Base-by-base conservation (phyloP, 1,140 invertebrate species). In the Bathynomus jamesi region DNA sequence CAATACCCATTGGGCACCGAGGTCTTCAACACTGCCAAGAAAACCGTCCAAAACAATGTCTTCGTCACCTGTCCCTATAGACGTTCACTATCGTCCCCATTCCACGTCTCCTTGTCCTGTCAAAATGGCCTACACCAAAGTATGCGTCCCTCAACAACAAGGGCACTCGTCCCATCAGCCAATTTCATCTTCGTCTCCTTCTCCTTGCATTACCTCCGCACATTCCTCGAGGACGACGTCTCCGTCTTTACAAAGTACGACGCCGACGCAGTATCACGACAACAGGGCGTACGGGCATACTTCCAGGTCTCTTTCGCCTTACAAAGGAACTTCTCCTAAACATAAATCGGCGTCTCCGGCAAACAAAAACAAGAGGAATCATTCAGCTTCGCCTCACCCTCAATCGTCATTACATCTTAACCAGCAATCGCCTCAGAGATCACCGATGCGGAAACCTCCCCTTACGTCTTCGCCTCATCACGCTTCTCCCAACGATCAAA, bases 21-120 rank as follows among this genome's bases (percentile, higher is more conserved):
- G 75, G 17, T 76, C 75, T 25, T 73, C 75, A 8, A 73, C 71
- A 17, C 69, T 76, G 24, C 72, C 75, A 24, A 63, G 75, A 3
- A 69, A 69, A 17, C 69, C 70, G 7, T 60, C 65, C 21, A 67
- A 68, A 24, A 71, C 71, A 2, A 32, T 67, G 0, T 73, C 71
- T 65, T 25, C 72, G 21, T 60, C 72, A n/a, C 72, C 66, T 0
- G 60, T 69, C 32, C 24, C 21, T 53, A n/a, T n/a, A n/a, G 40
- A 53, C 5, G 13, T 3, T 53, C 40, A 53, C 40, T 21, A 53
- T 53, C 40, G 40, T 17, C 40, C 40, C 21, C 40, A 53, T 53
- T 53, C 40, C 11, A 21, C 40, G 13, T 53, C 40, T 53, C 40
- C 40, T 53, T 53, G 11, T 53, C 40, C 40, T 3, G 21, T 11